Base-by-base conservation (phyloP, 2,888 invertebrate genomes). In the Diachrysia chrysitis region DNA sequence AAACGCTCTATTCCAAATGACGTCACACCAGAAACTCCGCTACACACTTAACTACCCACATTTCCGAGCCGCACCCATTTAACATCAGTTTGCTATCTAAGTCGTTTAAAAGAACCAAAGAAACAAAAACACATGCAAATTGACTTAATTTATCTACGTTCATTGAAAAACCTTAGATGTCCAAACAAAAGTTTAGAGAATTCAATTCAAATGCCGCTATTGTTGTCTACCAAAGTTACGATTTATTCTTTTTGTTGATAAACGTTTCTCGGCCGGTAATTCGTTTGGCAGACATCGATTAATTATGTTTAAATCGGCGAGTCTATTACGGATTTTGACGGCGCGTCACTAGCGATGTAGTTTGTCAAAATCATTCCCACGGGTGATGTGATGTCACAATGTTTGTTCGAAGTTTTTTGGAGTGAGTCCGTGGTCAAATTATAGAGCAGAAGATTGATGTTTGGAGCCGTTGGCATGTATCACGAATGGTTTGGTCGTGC, bases 161-260 rank as follows among this genome's bases (percentile, higher is more conserved):
- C 86, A 82, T 82, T 83, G 81, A 84, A 87, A 86, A 89, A 87
- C 83, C 88, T 85, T 90, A 89, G 90, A 90, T 85, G 86, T 85
- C 85, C 83, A 83, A 84, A 83, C 83, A 85, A 86, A 88, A 89
- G 85, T 85, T 88, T 87, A 87, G 86, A 88, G 81, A 87, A 92
- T 93, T 92, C 91, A 91, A 94, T 94, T 93, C 93, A 92, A 93
- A 93, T 91, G 85, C 79, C 82, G 85, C 86, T 89, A 94, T 94
- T 94, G 94, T 94, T 94, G 94, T 94, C 94, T 95, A 92, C 87
- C 86, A 81, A 83, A 80, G 78, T 76, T 79, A 89, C 81, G 74
- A 81, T 86, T 83, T 84, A 90, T 93, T 91, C 89, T 89, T 89
- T 90, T 87, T 85, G 71, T 84, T 89, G 91, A 90, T 89, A 88